A percentile compares a stretch with the other conserved stretches of the same genome.
phyloP scores from a whole-genome alignment of 2,113 vertebrate species.

The Nipponia nippon region DNA sequence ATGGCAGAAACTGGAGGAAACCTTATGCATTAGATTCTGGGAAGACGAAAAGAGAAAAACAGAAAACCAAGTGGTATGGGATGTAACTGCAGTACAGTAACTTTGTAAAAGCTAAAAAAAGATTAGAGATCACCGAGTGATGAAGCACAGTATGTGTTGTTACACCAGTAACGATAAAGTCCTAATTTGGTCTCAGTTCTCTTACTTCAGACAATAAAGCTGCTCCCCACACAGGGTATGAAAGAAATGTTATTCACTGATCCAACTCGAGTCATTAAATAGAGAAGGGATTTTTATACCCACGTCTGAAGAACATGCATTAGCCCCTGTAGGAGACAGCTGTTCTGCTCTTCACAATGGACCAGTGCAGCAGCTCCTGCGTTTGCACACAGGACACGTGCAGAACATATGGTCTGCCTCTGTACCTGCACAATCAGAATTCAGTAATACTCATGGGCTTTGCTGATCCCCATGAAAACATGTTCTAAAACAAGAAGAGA shows the following conservation, averaged over 20 bases:
- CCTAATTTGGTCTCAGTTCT: background rate
- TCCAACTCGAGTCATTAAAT: background rate
- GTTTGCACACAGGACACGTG: background rate
- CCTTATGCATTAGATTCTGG: background rate
- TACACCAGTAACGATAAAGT: background rate
- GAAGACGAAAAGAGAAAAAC: background rate
- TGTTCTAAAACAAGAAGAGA: background rate
- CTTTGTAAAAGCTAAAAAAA: background rate
- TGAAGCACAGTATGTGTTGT: background rate
- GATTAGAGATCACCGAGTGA: background rate
- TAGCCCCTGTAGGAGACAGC: background rate
- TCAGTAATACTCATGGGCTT: background rate
- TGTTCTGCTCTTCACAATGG: background rate
- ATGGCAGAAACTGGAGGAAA: background rate
- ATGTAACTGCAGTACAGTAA: background rate
- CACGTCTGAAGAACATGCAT: background rate
- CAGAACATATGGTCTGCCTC: background rate
- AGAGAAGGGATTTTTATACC: background rate
- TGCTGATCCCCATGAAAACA: background rate
- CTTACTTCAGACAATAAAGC: background rate
- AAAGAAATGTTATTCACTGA: background rate
- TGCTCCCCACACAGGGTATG: background rate
- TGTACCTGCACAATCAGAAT: background rate
- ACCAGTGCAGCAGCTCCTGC: background rate
- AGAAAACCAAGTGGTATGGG: background rate